Conservation (phyloP, 2,797 vertebrate species). For the Sebastes minor region DNA sequence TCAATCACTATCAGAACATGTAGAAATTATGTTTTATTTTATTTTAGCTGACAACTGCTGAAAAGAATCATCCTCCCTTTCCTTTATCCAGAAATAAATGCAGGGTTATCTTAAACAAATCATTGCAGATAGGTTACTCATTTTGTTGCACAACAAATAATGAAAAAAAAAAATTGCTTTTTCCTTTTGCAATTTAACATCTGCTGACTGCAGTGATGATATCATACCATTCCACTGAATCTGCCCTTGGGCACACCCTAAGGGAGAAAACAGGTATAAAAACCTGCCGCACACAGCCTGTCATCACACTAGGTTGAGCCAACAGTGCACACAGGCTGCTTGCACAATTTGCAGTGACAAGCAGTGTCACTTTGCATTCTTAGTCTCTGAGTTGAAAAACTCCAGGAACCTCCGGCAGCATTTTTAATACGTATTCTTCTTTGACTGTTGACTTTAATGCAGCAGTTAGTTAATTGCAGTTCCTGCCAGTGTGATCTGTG, state of each 20-base stretch:
- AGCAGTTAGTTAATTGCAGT: not conserved
- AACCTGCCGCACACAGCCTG: conserved; percentile 14
- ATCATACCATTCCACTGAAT: conserved; percentile 3
- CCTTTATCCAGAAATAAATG: not conserved
- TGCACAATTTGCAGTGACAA: not conserved
- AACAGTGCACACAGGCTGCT: not conserved
- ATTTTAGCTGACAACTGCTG: not conserved
- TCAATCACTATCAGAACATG: not conserved
- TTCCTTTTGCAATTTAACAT: not conserved
- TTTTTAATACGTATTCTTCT: not conserved
- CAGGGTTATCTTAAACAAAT: not conserved
- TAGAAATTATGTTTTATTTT: not conserved
- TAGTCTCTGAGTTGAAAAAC: not conserved
- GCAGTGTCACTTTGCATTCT: not conserved
- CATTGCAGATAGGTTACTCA: not conserved
- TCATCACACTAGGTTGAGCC: conserved; percentile 5
- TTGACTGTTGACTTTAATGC: not conserved
- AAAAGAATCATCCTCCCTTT: not conserved
- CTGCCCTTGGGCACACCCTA: conserved; percentile 28
- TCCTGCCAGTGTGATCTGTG: not conserved
- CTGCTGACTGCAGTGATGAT: not conserved
- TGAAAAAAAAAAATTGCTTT: not conserved
- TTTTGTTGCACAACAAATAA: conserved; percentile 3
- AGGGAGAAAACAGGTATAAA: conserved; percentile 48
- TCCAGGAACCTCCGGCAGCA: not conserved